Percentiles rank a stretch among this genome's conserved stretches.
Conservation (phyloP, 2,888 invertebrate genomes). For the Morpho achilles region DNA sequence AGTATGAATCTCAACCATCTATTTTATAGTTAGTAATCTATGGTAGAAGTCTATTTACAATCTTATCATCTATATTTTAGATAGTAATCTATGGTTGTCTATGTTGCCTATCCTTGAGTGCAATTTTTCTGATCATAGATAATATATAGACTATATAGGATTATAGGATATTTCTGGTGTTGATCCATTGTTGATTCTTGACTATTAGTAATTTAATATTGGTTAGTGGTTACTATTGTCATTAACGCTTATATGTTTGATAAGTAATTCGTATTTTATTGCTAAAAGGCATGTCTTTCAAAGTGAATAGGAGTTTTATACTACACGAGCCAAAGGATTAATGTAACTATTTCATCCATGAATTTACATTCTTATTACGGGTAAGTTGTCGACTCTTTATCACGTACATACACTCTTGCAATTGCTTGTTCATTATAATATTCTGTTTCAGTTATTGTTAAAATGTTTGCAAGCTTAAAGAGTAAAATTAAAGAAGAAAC, state of each 20-base stretch:
- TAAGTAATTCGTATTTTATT: neutral
- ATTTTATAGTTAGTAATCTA: no score
- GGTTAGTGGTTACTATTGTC: constrained; percentile 2
- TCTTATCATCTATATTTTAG: no score
- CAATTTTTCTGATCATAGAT: no score
- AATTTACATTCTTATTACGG: constrained; percentile 4
- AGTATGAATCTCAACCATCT: no score
- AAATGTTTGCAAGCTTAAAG: constrained; percentile 92
- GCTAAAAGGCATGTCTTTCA: constrained; percentile 9
- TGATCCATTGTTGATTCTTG: neutral
- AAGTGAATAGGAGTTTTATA: constrained; percentile 5
- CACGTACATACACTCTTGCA: neutral
- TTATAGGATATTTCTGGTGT: no score
- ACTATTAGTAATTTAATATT: neutral
- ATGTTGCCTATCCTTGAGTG: no score
- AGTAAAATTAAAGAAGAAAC: constrained; percentile 95
- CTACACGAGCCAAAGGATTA: constrained; percentile 14
- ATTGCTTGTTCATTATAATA: constrained; percentile 1
- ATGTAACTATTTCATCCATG: constrained; percentile 7
- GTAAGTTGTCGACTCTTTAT: constrained; percentile 10
- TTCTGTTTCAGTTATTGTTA: constrained; percentile 4
- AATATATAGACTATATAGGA: no score
- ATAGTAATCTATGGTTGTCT: no score
- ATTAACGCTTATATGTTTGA: neutral
- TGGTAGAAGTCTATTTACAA: no score